These are phyloP conservation scores for Wasmannia auropunctata DNA, from an alignment of 1,140 invertebrate species.

Conservation along the genomic window DNA sequence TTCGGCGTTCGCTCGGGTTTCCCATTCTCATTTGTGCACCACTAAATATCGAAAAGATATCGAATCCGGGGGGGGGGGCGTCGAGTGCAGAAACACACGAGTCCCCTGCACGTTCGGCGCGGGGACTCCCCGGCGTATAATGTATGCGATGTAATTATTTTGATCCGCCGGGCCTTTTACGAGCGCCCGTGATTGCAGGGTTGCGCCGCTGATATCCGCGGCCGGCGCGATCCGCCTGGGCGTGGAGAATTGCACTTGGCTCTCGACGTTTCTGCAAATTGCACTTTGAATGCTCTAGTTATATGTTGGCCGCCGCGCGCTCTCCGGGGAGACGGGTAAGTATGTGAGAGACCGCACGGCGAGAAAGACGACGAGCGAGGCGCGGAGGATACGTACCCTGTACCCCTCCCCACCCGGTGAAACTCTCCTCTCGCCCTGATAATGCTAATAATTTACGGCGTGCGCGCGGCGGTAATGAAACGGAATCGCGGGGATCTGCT, in stretches of 20 bases:
- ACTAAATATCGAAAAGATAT: neutral
- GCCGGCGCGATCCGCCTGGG: slow-evolving; percentile 59
- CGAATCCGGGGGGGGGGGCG: neutral
- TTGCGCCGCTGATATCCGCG: slow-evolving; percentile 10
- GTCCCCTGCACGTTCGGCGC: slow-evolving; percentile 28
- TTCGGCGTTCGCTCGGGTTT: neutral
- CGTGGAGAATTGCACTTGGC: slow-evolving; percentile 64
- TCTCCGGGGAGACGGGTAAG: slow-evolving; percentile 18
- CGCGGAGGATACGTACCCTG: slow-evolving; percentile 32
- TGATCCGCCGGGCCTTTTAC: slow-evolving; percentile 60
- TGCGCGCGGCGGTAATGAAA: slow-evolving; percentile 46
- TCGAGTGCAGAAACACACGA: neutral
- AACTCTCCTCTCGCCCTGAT: slow-evolving; percentile 53
- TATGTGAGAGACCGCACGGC: slow-evolving; percentile 26
- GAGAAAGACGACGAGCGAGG: too few species aligned
- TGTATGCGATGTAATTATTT: slow-evolving; percentile 65
- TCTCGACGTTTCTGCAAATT: slow-evolving; percentile 70
- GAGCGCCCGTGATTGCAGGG: slow-evolving; percentile 53
- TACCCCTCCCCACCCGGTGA: slow-evolving; percentile 2
- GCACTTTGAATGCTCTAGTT: slow-evolving; percentile 70
- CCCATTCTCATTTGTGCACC: neutral
- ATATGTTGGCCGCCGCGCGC: slow-evolving; percentile 47
- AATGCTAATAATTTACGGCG: slow-evolving; percentile 66
- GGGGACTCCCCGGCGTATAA: slow-evolving; percentile 21
- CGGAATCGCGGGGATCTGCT: slow-evolving; percentile 25